Conservation (phyloP, 2,888 invertebrate genomes). For the Tipula helvola region DNA sequence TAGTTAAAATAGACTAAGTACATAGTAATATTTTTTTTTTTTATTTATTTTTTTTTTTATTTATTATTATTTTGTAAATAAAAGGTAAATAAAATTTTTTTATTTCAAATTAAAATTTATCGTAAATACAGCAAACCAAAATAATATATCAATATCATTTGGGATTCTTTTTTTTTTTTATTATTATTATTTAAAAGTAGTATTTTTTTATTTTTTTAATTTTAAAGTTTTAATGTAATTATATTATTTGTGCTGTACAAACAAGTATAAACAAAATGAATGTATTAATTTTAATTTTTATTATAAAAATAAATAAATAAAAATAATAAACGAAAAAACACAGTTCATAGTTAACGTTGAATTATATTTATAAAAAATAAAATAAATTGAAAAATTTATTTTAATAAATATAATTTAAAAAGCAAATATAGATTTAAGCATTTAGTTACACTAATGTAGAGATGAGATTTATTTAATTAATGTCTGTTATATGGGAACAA, state of each 20-base stretch:
- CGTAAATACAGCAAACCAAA: slow-evolving; percentile 4
- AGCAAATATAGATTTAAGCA: slow-evolving; percentile 9
- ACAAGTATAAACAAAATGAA: slow-evolving; percentile 10
- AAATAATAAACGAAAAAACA: slow-evolving; percentile 18
- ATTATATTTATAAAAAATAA: background rate
- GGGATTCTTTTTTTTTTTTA: background rate
- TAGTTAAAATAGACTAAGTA: background rate
- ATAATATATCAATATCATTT: background rate
- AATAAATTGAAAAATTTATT: slow-evolving; percentile 17
- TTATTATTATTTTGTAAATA: background rate
- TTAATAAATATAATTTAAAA: slow-evolving; percentile 14
- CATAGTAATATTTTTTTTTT: background rate
- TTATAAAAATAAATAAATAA: background rate
- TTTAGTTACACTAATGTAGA: background rate
- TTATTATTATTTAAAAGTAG: background rate
- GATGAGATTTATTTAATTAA: background rate
- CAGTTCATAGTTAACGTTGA: slow-evolving; percentile 24
- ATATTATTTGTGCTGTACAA: slow-evolving; percentile 8
- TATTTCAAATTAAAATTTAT: background rate
- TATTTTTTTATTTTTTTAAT: background rate
- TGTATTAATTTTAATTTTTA: slow-evolving; percentile 15
- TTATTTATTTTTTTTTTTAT: background rate
- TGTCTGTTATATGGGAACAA: slow-evolving; percentile 14
- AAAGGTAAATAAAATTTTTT: background rate
- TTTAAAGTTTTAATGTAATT: background rate